Evolutionary conservation across 2,888 invertebrate species (phyloP).

Genomic region (Hydraecia micacea): DNA sequence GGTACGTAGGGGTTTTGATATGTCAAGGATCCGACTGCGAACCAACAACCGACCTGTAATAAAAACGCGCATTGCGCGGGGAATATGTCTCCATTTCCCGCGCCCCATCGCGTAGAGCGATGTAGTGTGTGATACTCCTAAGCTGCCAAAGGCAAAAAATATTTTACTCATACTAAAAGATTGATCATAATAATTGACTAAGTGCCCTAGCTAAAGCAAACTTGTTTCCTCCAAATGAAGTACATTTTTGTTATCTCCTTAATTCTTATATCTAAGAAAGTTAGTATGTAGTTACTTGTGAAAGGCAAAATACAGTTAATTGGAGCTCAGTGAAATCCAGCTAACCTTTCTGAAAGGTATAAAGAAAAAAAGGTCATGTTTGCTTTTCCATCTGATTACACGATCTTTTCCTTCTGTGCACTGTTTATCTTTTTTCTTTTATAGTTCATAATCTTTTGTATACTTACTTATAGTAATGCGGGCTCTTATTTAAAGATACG

Average conservation of each 20-base stretch:
- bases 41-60: too few relatives aligned
- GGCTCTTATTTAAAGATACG: conserved; percentile 21
- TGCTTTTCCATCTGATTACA: conserved; percentile 10
- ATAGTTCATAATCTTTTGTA: conserved; percentile 46
- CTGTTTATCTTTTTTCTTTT: conserved; percentile 42
- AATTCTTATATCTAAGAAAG: background rate
- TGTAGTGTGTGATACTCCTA: background rate
- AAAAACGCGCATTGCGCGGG: background rate
- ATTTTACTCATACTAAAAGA: background rate
- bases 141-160: background rate
- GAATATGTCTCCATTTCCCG: background rate
- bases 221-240: conserved; percentile 7
- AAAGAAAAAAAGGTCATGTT: conserved; percentile 3
- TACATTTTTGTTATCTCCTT: background rate
- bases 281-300: background rate
- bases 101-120: too few relatives aligned
- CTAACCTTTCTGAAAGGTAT: background rate
- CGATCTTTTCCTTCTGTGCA: conserved; percentile 9
- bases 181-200: background rate
- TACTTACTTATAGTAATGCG: conserved; percentile 7
- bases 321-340: background rate
- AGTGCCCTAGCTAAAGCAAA: background rate
- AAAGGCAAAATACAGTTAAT: conserved; percentile 1
- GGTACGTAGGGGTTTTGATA: background rate
- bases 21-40: background rate